These are phyloP conservation scores for Oscheius sp. DNA, from an alignment of 2,888 invertebrate species.

Conservation along the genomic window DNA sequence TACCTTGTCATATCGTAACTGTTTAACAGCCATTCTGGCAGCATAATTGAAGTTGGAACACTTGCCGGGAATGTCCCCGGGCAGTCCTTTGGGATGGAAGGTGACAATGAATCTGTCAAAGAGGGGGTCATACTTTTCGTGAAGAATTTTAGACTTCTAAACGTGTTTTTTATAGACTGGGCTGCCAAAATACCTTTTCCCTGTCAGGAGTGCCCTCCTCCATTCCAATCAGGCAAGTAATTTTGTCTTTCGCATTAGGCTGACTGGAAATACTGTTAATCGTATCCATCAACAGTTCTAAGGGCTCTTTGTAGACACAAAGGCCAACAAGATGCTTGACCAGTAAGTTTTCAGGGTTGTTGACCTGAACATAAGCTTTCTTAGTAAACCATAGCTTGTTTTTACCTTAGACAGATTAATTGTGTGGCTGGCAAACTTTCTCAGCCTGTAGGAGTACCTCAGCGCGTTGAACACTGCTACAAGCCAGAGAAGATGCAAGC, in stretches of 20 bases:
- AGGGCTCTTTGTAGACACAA: slow-evolving; percentile 64
- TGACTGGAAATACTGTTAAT: slow-evolving; percentile 63
- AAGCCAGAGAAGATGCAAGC: slow-evolving; percentile 60
- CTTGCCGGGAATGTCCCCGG: slow-evolving; percentile 70
- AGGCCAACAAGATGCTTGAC: slow-evolving; percentile 61
- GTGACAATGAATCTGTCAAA: slow-evolving; percentile 68
- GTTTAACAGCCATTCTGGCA: slow-evolving; percentile 57
- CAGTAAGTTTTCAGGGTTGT: slow-evolving; percentile 47
- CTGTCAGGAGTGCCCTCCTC: slow-evolving; percentile 68
- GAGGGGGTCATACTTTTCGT: slow-evolving; percentile 57
- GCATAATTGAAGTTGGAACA: slow-evolving; percentile 69
- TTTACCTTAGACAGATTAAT: slow-evolving; percentile 55
- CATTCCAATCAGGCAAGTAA: slow-evolving; percentile 64
- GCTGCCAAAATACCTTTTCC: slow-evolving; percentile 49
- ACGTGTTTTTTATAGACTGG: slow-evolving; percentile 18
- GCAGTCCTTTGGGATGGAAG: slow-evolving; percentile 65
- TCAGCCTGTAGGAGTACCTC: slow-evolving; percentile 56
- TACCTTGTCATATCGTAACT: slow-evolving; percentile 56
- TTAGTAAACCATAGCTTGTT: neutral
- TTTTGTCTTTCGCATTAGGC: slow-evolving; percentile 59
- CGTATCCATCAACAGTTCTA: slow-evolving; percentile 64
- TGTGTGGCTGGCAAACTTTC: slow-evolving; percentile 54
- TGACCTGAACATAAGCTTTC: slow-evolving; percentile 39
- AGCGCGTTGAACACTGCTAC: slow-evolving; percentile 64
- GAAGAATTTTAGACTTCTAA: slow-evolving; percentile 57